Base-by-base conservation (phyloP, 2,888 invertebrate species). In the Petrolisthes manimaculis region DNA sequence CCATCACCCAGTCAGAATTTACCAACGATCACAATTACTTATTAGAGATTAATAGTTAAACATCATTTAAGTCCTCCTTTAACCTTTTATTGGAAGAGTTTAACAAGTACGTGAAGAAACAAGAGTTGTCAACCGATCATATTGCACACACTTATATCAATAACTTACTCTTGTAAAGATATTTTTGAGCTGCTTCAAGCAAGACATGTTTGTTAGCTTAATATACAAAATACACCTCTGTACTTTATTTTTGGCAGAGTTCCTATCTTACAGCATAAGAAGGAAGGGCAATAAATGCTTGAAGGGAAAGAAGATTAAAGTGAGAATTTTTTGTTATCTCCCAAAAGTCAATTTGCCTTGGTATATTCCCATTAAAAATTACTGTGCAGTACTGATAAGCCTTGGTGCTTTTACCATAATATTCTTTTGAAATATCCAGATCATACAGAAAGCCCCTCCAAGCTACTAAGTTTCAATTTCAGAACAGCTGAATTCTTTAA, bases 21-120 rank as follows among this genome's bases (percentile, higher is more conserved):
- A 37, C 37, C 37, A 37, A 37, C 37, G 37, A 37, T 37, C 37
- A 37, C 37, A 37, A 37, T 37, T 37, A 37, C 37, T 37, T 37
- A 37, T 37, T 37, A 37, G 37, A 37, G 37, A 37, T 37, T 37
- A 37, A 37, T 37, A 37, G 37, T 37, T 61, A 61, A 61, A 61
- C 9, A 61, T 18, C 61, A 9, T 61, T 9, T 12, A 61, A 12
- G 18, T 61, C 61, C 71, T 71, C 21, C 71, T 71, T 71, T 71
- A 71, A 71, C 71, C 71, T 71, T 71, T 71, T 71, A 71, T 71
- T 71, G 71, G 71, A 71, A 71, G 71, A 71, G 71, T 71, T 71
- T 71, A 71, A 71, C 71, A 71, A 71, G 71, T 71, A 71, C 71
- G 21, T n/a, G n/a, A 21, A 71, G 71, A n/a, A 71, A 71, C n/a